Percentiles rank a stretch among this genome's conserved stretches.
Conservation (phyloP, 2,888 invertebrate genomes). For the Acrocyrtus sp. region DNA sequence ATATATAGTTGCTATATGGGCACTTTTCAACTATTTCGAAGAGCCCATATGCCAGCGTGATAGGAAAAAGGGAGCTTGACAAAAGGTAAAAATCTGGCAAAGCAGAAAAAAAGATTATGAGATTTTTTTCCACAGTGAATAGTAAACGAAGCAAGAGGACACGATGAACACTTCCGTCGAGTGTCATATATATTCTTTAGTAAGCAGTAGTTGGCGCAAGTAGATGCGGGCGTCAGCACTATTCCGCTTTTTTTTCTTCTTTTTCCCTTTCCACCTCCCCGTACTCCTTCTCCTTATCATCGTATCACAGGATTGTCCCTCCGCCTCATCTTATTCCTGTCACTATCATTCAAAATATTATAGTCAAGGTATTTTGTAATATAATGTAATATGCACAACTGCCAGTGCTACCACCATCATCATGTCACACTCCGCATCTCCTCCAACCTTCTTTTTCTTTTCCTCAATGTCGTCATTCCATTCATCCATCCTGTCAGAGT, state of each 20-base stretch:
- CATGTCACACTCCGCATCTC: not conserved
- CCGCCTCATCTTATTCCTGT: conserved; percentile 4
- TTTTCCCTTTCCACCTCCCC: conserved; percentile 1
- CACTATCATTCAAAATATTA: conserved; percentile 14
- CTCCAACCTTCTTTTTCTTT: not conserved
- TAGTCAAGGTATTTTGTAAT: not conserved
- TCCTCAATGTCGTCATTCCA: conserved; percentile 31
- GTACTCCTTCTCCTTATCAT: too few relatives aligned
- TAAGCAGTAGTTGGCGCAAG: conserved; percentile 57
- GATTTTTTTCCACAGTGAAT: conserved; percentile 45
- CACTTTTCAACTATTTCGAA: too few relatives aligned
- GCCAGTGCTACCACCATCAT: not conserved
- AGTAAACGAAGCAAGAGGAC: conserved; percentile 37
- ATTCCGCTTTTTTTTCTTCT: conserved; percentile 13
- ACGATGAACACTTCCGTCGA: conserved; percentile 52
- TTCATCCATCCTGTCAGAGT: conserved; percentile 31
- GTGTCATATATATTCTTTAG: conserved; percentile 57
- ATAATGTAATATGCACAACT: too few relatives aligned
- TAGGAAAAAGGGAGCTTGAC: not conserved
- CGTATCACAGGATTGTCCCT: not conserved
- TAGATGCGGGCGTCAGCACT: conserved; percentile 63
- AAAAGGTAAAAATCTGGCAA: conserved; percentile 43
- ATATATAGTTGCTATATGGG: too few relatives aligned
- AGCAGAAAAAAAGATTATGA: conserved; percentile 44
- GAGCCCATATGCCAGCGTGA: too few relatives aligned